Evolutionary conservation across 2,888 invertebrate species (phyloP).

Genomic region (Cheilosia pagana): DNA sequence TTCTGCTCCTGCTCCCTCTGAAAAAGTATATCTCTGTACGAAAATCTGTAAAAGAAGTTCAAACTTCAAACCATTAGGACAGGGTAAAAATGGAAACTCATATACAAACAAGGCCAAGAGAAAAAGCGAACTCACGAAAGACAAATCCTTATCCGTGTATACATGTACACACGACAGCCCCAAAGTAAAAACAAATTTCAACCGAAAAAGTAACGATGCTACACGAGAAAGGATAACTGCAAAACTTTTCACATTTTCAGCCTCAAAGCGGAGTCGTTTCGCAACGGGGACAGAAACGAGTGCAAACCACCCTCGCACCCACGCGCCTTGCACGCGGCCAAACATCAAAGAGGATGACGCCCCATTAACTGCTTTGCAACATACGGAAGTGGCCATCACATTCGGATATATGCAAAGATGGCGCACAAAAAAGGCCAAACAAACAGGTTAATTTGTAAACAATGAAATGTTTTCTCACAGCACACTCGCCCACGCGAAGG

Average conservation of each 20-base stretch:
- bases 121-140: constrained; percentile 38
- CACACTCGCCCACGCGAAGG: background rate
- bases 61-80: constrained; percentile 61
- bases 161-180: background rate
- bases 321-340: constrained; percentile 37
- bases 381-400: constrained; percentile 40
- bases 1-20: background rate
- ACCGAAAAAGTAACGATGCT: constrained; percentile 46
- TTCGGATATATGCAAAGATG: constrained; percentile 37
- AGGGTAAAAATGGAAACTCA: constrained; percentile 64
- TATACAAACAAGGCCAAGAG: constrained; percentile 52
- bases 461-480: constrained; percentile 45
- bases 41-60: constrained; percentile 40
- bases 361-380: constrained; percentile 52
- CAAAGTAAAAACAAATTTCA: constrained; percentile 22
- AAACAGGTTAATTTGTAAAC: constrained; percentile 51
- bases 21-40: constrained; percentile 1
- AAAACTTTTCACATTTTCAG: constrained; percentile 69
- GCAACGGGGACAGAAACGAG: constrained; percentile 57
- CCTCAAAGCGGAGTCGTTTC: constrained; percentile 53
- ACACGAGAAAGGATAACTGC: constrained; percentile 54
- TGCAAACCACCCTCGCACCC: constrained; percentile 8
- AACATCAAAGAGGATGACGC: constrained; percentile 64
- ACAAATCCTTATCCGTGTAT: constrained; percentile 27
- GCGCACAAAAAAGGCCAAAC: constrained; percentile 34